phyloP scores from a whole-genome alignment of 2,797 vertebrate species.

The Etheostoma perlongum region DNA sequence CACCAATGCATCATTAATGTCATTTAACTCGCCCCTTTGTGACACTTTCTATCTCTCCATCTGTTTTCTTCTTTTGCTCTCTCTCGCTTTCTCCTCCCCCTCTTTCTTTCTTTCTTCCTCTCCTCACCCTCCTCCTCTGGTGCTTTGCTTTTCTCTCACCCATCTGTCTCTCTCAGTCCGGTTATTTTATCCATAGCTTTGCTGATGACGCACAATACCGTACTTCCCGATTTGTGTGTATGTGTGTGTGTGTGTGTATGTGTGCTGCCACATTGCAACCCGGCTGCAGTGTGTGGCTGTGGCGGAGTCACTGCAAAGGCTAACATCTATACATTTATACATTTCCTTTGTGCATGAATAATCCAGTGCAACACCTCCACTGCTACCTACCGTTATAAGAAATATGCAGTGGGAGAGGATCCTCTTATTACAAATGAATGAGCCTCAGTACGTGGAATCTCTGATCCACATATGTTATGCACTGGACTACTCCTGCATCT shows the following conservation, averaged over 20 bases:
- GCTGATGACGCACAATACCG: constrained; percentile 58
- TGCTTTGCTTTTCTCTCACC: constrained; percentile 6
- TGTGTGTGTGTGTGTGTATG: constrained; percentile 7
- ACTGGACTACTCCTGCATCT: background rate
- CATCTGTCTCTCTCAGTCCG: constrained; percentile 43
- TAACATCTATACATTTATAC: constrained; percentile 27
- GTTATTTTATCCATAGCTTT: constrained; percentile 28
- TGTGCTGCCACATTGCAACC: constrained; percentile 28
- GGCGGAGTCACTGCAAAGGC: constrained; percentile 21
- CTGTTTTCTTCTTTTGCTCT: constrained; percentile 48
- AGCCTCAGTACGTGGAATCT: background rate
- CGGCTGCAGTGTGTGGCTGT: constrained; percentile 5
- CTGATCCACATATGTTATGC: constrained; percentile 27
- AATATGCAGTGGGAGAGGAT: background rate
- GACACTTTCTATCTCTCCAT: constrained; percentile 58
- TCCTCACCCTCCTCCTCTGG: background rate
- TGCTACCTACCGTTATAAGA: background rate
- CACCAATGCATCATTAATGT: constrained; percentile 79
- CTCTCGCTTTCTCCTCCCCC: background rate
- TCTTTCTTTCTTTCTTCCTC: background rate
- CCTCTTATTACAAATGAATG: constrained; percentile 25
- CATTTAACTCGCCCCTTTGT: constrained; percentile 69
- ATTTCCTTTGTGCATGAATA: constrained; percentile 7
- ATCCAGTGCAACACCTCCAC: constrained; percentile 1
- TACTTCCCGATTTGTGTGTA: constrained; percentile 25